Percentiles rank a stretch among this genome's conserved stretches.
These are phyloP conservation scores for Sebastes schlegelii DNA, from an alignment of 2,113 vertebrate genomes.

Conservation along the genomic window DNA sequence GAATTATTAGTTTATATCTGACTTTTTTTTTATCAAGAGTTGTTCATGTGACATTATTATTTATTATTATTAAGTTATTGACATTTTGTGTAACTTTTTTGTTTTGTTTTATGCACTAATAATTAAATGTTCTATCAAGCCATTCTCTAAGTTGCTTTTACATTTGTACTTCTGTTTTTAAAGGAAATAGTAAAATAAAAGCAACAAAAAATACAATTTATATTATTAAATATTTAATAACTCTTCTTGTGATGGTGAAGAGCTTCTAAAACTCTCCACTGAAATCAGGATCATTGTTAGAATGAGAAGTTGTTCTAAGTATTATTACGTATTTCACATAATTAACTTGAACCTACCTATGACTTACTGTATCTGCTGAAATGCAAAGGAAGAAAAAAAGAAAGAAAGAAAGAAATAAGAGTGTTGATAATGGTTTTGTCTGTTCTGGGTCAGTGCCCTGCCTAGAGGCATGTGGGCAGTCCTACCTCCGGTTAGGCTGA, in stretches of 20 bases:
- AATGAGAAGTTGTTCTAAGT: neutral
- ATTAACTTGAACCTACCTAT: too few relatives aligned
- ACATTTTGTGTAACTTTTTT: neutral
- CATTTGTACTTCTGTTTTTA: neutral
- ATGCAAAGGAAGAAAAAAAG: too few relatives aligned
- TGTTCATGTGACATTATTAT: neutral
- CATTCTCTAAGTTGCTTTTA: neutral
- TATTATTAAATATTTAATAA: neutral
- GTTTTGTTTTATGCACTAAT: neutral
- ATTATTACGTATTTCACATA: too few relatives aligned
- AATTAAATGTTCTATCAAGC: too few relatives aligned
- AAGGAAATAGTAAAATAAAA: neutral
- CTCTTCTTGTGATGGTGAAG: neutral
- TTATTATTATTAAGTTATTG: neutral
- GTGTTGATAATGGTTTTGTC: neutral
- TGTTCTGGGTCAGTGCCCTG: neutral
- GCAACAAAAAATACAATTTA: neutral
- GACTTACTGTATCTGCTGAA: neutral
- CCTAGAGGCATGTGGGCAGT: neutral
- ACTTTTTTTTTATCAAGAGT: neutral
- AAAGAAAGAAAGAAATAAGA: neutral
- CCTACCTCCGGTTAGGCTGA: neutral
- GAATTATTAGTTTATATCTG: neutral
- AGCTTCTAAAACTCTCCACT: neutral
- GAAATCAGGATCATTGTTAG: neutral